Evolutionary conservation across 2,888 invertebrate genomes (phyloP).

Genomic region (Meganola albula): DNA sequence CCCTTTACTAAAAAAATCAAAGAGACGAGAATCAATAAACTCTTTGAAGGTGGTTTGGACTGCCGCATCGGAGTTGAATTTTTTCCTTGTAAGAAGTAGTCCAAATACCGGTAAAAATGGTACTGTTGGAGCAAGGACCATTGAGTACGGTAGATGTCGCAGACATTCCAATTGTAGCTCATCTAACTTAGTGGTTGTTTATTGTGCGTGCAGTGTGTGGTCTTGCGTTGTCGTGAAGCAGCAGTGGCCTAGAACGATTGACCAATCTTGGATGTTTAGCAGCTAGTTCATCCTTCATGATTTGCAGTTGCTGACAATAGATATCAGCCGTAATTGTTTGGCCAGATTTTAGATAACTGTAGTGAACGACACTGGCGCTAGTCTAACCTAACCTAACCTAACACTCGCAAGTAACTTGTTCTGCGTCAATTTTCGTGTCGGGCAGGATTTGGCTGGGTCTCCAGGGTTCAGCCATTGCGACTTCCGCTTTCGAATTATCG

Average conservation of each 20-base stretch:
- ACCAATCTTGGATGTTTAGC: conserved; percentile 15
- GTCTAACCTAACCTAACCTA: too few species aligned
- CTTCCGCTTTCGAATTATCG: conserved; percentile 11
- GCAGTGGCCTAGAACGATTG: conserved; percentile 18
- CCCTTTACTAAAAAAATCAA: conserved; percentile 7
- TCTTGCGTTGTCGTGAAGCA: conserved; percentile 19
- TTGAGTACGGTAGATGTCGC: background rate
- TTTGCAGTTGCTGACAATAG: conserved; percentile 8
- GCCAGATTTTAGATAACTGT: conserved; percentile 2
- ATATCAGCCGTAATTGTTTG: conserved; percentile 4
- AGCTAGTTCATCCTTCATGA: conserved; percentile 8
- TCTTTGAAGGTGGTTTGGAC: conserved; percentile 7
- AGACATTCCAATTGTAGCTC: conserved; percentile 1
- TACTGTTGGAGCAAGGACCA: background rate
- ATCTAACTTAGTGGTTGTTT: conserved; percentile 5
- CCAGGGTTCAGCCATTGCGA: conserved; percentile 9
- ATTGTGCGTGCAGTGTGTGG: conserved; percentile 16
- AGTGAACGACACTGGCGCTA: conserved; percentile 9
- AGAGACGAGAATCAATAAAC: conserved; percentile 6
- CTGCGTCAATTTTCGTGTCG: conserved; percentile 4
- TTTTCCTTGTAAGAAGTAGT: conserved; percentile 4
- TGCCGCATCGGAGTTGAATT: conserved; percentile 6
- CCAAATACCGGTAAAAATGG: conserved; percentile 3
- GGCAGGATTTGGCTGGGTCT: conserved; percentile 2
- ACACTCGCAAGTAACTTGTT: conserved; percentile 6